Evolutionary conservation across 1,140 invertebrate species (phyloP).

Genomic region (Planococcus citri): DNA sequence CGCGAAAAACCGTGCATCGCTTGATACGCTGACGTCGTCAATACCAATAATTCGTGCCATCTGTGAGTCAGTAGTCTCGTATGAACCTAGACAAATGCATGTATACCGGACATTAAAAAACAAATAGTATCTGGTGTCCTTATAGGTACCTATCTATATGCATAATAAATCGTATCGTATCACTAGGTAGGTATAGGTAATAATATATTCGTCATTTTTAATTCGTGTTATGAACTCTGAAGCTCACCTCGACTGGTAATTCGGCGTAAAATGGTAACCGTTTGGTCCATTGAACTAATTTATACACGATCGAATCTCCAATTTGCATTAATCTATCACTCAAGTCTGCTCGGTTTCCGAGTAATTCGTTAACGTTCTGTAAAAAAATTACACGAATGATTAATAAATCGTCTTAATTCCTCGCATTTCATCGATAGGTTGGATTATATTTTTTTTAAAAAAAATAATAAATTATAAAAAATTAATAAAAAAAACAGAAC

Average conservation of each 20-base stretch:
- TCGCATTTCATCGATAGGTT: no score
- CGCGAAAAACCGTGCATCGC: slow-evolving; percentile 66
- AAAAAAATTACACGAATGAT: slow-evolving; percentile 31
- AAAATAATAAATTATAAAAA: no score
- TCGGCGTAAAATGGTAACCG: slow-evolving; percentile 91
- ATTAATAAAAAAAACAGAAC: no score
- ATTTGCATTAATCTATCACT: slow-evolving; percentile 87
- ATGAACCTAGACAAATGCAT: slow-evolving; percentile 43
- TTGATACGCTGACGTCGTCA: slow-evolving; percentile 86
- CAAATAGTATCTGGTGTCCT: no score
- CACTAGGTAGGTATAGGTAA: no score
- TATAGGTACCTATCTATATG: no score
- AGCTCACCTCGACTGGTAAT: slow-evolving; percentile 73
- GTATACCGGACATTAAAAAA: no score
- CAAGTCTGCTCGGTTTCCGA: slow-evolving; percentile 80
- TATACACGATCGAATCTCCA: slow-evolving; percentile 89
- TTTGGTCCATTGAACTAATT: slow-evolving; percentile 96
- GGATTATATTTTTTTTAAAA: no score
- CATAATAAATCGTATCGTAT: no score
- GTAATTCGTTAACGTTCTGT: slow-evolving; percentile 76
- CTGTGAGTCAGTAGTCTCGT: slow-evolving; percentile 90
- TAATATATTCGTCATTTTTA: no score
- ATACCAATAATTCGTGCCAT: slow-evolving; percentile 90
- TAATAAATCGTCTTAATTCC: no score
- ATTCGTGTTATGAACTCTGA: no score